These are phyloP conservation scores for Syngnathoides biaculeatus DNA, from an alignment of 2,113 vertebrate genomes.

Conservation along the genomic window DNA sequence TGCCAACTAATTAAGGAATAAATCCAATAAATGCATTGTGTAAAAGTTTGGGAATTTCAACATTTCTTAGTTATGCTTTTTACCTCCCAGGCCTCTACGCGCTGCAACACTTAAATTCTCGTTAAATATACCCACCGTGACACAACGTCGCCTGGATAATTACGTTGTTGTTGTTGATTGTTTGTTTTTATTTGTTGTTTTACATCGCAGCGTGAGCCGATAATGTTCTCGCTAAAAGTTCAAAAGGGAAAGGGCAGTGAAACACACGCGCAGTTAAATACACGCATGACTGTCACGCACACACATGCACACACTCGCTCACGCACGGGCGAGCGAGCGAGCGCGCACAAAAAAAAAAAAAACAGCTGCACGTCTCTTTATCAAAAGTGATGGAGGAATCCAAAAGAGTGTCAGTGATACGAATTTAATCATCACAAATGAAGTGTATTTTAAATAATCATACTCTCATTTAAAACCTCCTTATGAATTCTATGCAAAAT, in stretches of 20 bases:
- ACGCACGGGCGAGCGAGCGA: not conserved
- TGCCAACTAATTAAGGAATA: not conserved
- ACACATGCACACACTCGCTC: not conserved
- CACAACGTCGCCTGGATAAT: not conserved
- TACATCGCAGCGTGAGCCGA: not conserved
- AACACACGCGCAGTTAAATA: not conserved
- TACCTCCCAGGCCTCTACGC: not conserved
- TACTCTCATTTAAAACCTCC: not conserved
- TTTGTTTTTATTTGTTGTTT: not conserved
- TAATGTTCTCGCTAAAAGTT: slow-evolving; percentile 16
- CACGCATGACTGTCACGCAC: not conserved
- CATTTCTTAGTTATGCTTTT: not conserved
- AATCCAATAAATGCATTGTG: not conserved
- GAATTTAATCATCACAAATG: not conserved
- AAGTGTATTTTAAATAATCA: not conserved
- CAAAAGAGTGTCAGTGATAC: not conserved
- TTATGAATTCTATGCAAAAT: not conserved
- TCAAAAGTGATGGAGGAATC: not conserved
- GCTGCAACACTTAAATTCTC: no score
- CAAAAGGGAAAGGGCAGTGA: slow-evolving; percentile 9
- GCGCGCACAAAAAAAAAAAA: no score
- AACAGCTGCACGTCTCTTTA: not conserved
- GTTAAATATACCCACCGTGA: no score
- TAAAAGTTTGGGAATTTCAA: not conserved
- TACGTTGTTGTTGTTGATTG: not conserved